A percentile compares a stretch with the other conserved stretches of the same genome.
Conservation (phyloP, 2,888 invertebrate genomes). For the Chymomyza procnemis region DNA sequence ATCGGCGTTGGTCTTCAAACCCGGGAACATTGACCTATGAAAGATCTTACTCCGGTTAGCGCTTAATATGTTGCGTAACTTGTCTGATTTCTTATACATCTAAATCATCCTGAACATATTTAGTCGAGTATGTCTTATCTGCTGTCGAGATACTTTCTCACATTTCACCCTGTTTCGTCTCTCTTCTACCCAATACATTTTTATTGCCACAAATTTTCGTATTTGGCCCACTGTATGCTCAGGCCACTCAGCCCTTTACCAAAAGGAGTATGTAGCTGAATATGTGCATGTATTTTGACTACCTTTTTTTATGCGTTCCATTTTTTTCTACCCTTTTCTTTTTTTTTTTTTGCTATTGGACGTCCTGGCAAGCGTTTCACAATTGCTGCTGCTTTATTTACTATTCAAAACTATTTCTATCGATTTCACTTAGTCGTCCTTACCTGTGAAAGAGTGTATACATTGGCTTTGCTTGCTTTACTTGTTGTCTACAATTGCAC, state of each 20-base stretch:
- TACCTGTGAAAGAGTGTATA: not conserved
- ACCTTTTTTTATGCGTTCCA: conserved; percentile 2
- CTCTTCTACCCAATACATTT: too few species aligned
- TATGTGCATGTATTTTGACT: conserved; percentile 26
- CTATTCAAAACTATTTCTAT: conserved; percentile 66
- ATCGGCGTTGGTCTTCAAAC: too few species aligned
- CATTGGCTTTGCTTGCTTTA: not conserved
- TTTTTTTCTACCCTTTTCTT: not conserved
- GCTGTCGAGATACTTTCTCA: too few species aligned
- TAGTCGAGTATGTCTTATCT: too few species aligned
- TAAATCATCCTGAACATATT: too few species aligned
- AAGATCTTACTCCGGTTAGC: too few species aligned
- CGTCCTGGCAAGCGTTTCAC: conserved; percentile 17
- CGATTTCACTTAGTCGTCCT: conserved; percentile 37
- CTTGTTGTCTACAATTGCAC: not conserved
- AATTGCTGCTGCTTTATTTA: conserved; percentile 69
- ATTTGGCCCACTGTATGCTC: conserved; percentile 23
- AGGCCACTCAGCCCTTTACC: too few species aligned
- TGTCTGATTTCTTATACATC: too few species aligned
- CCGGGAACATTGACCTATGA: too few species aligned
- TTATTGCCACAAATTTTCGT: conserved; percentile 20
- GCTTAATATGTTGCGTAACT: too few species aligned
- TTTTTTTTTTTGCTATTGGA: conserved; percentile 19
- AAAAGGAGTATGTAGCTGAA: conserved; percentile 21
- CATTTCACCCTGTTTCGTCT: too few species aligned